These are phyloP conservation scores for Ariolimax columbianus DNA, from an alignment of 2,888 invertebrate genomes.

Conservation along the genomic window DNA sequence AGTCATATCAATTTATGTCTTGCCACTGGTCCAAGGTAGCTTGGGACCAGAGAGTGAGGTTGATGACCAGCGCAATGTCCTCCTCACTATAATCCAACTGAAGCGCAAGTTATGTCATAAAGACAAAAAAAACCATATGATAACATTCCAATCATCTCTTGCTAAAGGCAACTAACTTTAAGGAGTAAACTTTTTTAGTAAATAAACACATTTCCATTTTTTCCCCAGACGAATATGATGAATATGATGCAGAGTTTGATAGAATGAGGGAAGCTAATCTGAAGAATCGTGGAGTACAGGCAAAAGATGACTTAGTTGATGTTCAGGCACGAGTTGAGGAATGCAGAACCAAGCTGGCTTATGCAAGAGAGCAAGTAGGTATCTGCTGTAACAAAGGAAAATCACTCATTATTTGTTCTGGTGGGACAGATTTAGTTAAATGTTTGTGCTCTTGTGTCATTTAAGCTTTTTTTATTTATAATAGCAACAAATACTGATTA, in stretches of 20 bases:
- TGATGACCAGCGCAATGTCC: too few relatives aligned
- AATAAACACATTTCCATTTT: not conserved
- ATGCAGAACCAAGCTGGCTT: constrained; percentile 72
- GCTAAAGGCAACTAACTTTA: too few relatives aligned
- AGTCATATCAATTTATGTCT: too few relatives aligned
- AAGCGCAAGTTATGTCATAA: too few relatives aligned
- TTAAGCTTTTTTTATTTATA: not conserved
- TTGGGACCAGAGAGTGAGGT: too few relatives aligned
- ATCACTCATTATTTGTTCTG: not conserved
- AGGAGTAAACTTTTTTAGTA: too few relatives aligned
- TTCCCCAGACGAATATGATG: constrained; percentile 76
- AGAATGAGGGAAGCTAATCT: constrained; percentile 77
- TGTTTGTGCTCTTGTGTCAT: not conserved
- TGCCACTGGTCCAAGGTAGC: too few relatives aligned
- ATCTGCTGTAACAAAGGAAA: not conserved
- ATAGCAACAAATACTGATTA: not conserved
- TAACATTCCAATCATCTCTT: too few relatives aligned
- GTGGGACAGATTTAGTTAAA: not conserved
- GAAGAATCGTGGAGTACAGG: constrained; percentile 75
- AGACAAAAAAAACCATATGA: too few relatives aligned
- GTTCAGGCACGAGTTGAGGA: constrained; percentile 72
- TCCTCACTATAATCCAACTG: too few relatives aligned
- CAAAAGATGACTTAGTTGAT: constrained; percentile 73
- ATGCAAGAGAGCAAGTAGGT: constrained; percentile 74
- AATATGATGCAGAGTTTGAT: constrained; percentile 79